Evolutionary conservation across 64 coral and sea anemone genomes (phyloP).

Genomic region (Stichodactyla mertensii): DNA sequence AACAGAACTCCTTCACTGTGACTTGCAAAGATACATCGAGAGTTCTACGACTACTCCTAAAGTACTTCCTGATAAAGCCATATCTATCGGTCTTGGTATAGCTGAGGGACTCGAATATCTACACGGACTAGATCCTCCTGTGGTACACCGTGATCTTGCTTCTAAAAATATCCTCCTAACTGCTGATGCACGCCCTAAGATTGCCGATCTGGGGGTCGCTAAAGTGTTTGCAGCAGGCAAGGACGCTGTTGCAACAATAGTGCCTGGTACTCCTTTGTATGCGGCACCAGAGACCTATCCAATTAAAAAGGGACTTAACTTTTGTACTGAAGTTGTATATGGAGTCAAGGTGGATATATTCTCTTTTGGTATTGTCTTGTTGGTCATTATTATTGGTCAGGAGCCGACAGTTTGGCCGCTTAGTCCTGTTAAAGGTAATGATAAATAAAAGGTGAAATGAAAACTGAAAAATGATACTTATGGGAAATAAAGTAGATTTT

Average conservation of each 20-base stretch:
- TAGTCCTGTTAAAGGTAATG: constrained; percentile 69
- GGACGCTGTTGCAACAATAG: constrained; percentile 59
- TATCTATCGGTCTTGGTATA: constrained; percentile 59
- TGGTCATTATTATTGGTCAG: constrained; percentile 75
- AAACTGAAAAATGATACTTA: not conserved
- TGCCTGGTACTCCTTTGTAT: constrained; percentile 77
- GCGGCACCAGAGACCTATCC: constrained; percentile 80
- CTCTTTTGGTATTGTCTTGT: constrained; percentile 73
- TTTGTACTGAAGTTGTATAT: constrained; percentile 38
- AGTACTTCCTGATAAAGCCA: constrained; percentile 30
- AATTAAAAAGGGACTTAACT: constrained; percentile 29
- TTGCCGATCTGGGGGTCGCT: constrained; percentile 79
- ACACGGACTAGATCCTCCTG: constrained; percentile 37
- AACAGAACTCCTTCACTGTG: constrained; percentile 69
- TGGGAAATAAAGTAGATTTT: too few relatives aligned
- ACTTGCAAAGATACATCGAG: constrained; percentile 54
- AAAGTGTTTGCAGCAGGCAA: constrained; percentile 66
- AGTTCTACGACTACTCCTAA: constrained; percentile 50
- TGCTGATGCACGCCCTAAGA: constrained; percentile 56
- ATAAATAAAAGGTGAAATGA: not conserved
- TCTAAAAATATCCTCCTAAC: constrained; percentile 82
- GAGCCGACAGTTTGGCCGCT: constrained; percentile 65
- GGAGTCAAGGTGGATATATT: constrained; percentile 77
- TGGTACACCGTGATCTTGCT: constrained; percentile 70
- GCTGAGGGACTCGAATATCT: constrained; percentile 74